Evolutionary conservation across 1,140 invertebrate species (phyloP).

Genomic region (Pissodes strobi): DNA sequence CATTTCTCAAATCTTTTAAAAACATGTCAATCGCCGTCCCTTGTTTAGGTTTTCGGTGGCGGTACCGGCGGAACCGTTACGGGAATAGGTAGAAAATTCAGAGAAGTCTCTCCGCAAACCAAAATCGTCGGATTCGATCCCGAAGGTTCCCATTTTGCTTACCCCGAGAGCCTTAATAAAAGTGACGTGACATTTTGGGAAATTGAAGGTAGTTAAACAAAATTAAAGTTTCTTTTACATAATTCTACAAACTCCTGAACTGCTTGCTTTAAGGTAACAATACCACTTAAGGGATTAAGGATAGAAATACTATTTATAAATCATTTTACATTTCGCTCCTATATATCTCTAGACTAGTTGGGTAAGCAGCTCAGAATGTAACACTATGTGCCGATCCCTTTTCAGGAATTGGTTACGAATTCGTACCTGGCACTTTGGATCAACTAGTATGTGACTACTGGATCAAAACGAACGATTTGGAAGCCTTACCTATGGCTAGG

Average conservation of each 20-base stretch:
- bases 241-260: too few relatives aligned
- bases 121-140: constrained; percentile 86
- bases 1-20: neutral
- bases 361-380: too few relatives aligned
- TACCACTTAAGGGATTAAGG: too few relatives aligned
- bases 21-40: neutral
- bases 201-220: constrained; percentile 70
- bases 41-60: constrained; percentile 65
- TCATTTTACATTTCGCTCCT: too few relatives aligned
- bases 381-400: neutral
- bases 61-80: constrained; percentile 92
- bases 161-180: constrained; percentile 71
- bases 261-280: too few relatives aligned
- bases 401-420: constrained; percentile 83
- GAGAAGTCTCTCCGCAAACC: constrained; percentile 69
- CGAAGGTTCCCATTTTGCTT: constrained; percentile 81
- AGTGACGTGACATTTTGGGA: constrained; percentile 75
- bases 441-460: constrained; percentile 80
- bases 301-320: too few relatives aligned
- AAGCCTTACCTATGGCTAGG: constrained; percentile 80
- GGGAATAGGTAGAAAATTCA: constrained; percentile 86
- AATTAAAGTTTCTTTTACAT: neutral
- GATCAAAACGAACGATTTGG: constrained; percentile 82
- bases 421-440: constrained; percentile 89
- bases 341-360: too few relatives aligned